Percentiles rank a stretch among this genome's conserved stretches.
Conservation (phyloP, 2,113 vertebrate species). For the Monarcha castaneiventris region DNA sequence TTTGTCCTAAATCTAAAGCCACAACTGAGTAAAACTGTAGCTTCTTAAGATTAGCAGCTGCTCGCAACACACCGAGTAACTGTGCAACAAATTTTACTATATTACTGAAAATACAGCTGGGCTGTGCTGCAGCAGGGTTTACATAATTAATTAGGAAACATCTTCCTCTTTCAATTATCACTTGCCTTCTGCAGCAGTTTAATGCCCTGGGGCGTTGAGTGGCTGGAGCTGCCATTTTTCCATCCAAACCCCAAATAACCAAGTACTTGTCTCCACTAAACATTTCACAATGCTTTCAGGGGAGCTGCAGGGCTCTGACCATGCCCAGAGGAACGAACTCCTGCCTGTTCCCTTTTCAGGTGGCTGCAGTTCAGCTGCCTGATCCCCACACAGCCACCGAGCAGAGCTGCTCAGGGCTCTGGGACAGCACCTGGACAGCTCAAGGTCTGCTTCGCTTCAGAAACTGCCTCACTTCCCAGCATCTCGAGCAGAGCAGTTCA, state of each 20-base stretch:
- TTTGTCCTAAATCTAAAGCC: not conserved
- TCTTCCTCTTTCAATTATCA: not conserved
- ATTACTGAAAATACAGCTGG: not conserved
- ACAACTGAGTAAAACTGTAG: not conserved
- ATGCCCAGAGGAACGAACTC: not conserved
- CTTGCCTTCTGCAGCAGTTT: not conserved
- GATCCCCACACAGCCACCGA: fast-evolving
- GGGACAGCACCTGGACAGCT: not conserved
- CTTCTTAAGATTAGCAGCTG: not conserved
- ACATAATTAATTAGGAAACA: not conserved
- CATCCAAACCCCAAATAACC: not conserved
- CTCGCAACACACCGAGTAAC: not conserved
- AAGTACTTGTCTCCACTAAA: not conserved
- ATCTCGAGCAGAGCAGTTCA: not conserved
- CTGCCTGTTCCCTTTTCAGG: not conserved
- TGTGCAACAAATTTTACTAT: not conserved
- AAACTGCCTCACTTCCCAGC: not conserved
- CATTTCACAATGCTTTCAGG: not conserved
- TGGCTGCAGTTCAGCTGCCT: not conserved
- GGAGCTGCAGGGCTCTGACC: not conserved
- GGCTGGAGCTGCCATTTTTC: not conserved
- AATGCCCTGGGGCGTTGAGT: not conserved
- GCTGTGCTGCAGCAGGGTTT: not conserved
- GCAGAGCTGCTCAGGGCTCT: not conserved
- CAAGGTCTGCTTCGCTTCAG: not conserved